A percentile compares a stretch with the other conserved stretches of the same genome.
Conservation (phyloP, 2,113 vertebrate species). For the Myotis brandtii region DNA sequence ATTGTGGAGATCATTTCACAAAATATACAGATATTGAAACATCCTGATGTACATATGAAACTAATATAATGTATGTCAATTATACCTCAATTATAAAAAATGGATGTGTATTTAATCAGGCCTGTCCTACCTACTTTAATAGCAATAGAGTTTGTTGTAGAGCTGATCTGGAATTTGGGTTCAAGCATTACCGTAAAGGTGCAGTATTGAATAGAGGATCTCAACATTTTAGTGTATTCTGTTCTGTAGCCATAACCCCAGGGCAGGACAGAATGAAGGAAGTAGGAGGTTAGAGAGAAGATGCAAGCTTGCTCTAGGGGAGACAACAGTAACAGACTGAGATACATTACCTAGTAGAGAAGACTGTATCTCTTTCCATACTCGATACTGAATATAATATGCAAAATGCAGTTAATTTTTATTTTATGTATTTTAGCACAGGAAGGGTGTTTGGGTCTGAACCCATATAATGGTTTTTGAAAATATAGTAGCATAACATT, state of each 20-base stretch:
- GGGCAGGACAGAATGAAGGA: not conserved
- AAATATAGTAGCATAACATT: not conserved
- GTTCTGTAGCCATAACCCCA: not conserved
- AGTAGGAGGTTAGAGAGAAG: not conserved
- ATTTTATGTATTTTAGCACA: not conserved
- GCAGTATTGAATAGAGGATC: not conserved
- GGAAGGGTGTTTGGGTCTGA: not conserved
- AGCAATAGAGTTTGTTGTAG: not conserved
- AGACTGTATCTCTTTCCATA: not conserved
- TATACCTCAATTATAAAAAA: not conserved
- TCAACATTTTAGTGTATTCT: not conserved
- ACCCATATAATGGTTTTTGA: not conserved
- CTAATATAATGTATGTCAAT: not conserved
- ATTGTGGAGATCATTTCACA: not conserved
- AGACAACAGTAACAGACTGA: not conserved
- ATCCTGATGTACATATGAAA: not conserved
- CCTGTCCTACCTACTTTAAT: not conserved
- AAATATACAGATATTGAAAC: not conserved
- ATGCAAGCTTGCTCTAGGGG: not conserved
- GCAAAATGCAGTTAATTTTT: not conserved
- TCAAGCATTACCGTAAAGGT: not conserved
- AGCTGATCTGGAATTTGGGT: not conserved
- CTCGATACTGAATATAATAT: not conserved
- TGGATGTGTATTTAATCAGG: not conserved
- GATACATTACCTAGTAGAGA: not conserved